A percentile compares a stretch with the other conserved stretches of the same genome.
Conservation (phyloP, 2,113 vertebrate genomes). For the Sceloporus undulatus region DNA sequence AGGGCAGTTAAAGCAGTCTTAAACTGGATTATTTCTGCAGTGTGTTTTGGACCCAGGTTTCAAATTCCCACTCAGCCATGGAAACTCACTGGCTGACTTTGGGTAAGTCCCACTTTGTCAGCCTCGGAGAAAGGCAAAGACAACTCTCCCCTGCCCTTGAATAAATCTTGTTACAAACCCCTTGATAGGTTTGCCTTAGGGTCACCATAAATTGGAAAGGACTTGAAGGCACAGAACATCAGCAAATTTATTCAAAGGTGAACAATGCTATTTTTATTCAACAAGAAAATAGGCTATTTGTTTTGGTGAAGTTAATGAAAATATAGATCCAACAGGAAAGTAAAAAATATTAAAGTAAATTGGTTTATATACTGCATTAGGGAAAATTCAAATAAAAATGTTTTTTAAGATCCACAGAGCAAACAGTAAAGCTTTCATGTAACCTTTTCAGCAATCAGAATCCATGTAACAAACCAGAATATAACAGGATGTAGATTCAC, state of each 20-base stretch:
- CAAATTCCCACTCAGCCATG: too few species aligned
- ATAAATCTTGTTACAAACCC: too few species aligned
- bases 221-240: too few species aligned
- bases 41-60: too few species aligned
- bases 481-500: constrained; percentile 23
- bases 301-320: not conserved
- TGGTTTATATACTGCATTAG: not conserved
- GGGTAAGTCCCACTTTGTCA: too few species aligned
- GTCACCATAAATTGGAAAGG: too few species aligned
- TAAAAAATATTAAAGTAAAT: not conserved
- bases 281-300: not conserved
- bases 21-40: too few species aligned
- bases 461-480: not conserved
- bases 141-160: too few species aligned
- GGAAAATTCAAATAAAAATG: not conserved
- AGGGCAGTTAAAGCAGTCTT: too few species aligned
- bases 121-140: too few species aligned
- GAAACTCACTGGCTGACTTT: too few species aligned
- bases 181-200: too few species aligned
- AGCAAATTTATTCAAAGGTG: not conserved
- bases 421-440: constrained; percentile 18
- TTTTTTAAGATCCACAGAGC: not conserved
- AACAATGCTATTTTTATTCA: not conserved
- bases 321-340: not conserved
- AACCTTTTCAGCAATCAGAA: not conserved